Conservation (phyloP, 2,113 vertebrate genomes). For the Lontra canadensis region DNA sequence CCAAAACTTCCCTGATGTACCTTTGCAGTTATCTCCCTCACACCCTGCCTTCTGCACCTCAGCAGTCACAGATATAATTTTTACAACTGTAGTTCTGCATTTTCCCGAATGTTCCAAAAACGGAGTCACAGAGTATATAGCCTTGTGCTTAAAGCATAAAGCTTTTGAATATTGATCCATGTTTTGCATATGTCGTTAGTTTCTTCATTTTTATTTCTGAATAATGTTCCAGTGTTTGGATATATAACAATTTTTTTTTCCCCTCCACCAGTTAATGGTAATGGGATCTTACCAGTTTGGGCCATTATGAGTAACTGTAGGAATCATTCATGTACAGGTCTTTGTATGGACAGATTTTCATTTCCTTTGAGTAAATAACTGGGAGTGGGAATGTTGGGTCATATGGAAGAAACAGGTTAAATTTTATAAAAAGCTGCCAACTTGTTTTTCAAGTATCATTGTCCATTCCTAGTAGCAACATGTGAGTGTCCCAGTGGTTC, state of each 20-base stretch:
- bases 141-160: not conserved
- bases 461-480: not conserved
- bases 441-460: not conserved
- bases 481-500: not conserved
- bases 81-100: not conserved
- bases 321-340: not conserved
- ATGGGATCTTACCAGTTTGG: not conserved
- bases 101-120: not conserved
- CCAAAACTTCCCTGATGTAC: not conserved
- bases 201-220: not conserved
- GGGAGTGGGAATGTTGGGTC: not conserved
- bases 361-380: not conserved
- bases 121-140: not conserved
- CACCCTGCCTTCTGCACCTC: not conserved
- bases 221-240: not conserved
- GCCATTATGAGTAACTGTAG: not conserved
- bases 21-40: not conserved
- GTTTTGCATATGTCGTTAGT: not conserved
- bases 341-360: not conserved
- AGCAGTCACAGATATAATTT: not conserved
- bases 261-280: not conserved
- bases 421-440: not conserved
- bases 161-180: not conserved
- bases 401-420: not conserved
- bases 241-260: not conserved